Base-by-base conservation (phyloP, 2,113 vertebrate species). In the Trichechus manatus region DNA sequence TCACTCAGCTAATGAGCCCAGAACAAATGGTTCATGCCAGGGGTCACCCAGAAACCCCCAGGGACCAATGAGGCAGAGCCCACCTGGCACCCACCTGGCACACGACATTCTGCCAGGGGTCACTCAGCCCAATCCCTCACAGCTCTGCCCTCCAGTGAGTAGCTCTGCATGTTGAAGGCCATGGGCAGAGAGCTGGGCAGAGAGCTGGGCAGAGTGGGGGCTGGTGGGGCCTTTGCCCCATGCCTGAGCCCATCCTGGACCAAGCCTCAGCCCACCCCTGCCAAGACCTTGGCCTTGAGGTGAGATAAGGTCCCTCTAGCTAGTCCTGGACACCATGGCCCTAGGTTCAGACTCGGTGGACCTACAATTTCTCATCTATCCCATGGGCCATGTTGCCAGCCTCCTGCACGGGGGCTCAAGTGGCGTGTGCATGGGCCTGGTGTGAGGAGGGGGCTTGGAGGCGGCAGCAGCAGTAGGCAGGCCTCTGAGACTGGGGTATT, bases 401-500 rank as follows among this genome's bases (percentile, higher is more conserved):
- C 64, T 82, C 50, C 33, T 56, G 1, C 15, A 23, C 23, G 0
- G 1, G 27, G 29, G 27, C 17, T 39, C 4, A 14, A 59, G 83
- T 47, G 87, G 70, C 36, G 0, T 68, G 33, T 75, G 10, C 10
- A 7, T 33, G 39, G 4, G 15, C 78, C 47, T 64, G 5, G 42
- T 15, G 1, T 88, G 81, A 94, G 72, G 88, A 82, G 10, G 39
- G 83, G 81, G 70, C 86, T 92, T 22, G 5, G 77, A 79, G 90
- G 50, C 1, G 1, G 80, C 39, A 42, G 61, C 31, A 29, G 70
- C 39, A 68, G 79, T 33, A 50, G 25, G 39, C 25, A 0, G 92
- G 70, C 83, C 75, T 94, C 70, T 50, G 92, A 95, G 63, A 80
- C 77, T 6, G 1, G 56, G 36, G 50, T 94, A 81, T 85, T 96